Evolutionary conservation across 2,113 vertebrate species (phyloP).

Genomic region (Seriola dumerili): DNA sequence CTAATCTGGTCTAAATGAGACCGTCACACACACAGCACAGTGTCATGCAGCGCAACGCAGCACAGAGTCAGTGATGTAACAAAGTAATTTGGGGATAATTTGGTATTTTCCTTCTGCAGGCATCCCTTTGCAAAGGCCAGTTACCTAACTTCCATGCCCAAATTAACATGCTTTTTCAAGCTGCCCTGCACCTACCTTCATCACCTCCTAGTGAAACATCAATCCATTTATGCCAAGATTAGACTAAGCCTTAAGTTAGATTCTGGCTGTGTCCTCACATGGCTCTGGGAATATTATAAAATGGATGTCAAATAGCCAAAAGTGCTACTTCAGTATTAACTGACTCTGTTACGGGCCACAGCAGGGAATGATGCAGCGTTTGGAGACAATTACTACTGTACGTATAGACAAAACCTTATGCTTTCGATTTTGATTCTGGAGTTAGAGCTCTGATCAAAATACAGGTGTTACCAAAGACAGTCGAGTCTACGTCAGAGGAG

Average conservation of each 20-base stretch:
- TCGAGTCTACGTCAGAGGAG: background rate
- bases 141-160: constrained; percentile 66
- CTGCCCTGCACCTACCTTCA: constrained; percentile 30
- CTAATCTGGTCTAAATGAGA: constrained; percentile 79
- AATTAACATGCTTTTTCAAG: constrained; percentile 50
- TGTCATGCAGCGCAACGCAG: background rate
- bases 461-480: background rate
- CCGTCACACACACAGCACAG: constrained; percentile 31
- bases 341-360: background rate
- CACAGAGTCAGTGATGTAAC: constrained; percentile 63
- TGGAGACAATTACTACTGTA: background rate
- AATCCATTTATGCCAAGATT: constrained; percentile 53
- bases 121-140: constrained; percentile 60
- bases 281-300: constrained; percentile 23
- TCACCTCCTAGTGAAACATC: constrained; percentile 40
- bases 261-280: constrained; percentile 29
- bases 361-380: background rate
- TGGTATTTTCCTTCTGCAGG: constrained; percentile 63
- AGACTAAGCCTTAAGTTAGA: constrained; percentile 40
- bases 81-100: constrained; percentile 71
- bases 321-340: background rate
- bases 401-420: background rate
- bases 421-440: background rate
- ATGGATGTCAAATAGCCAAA: constrained; percentile 18
- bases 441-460: background rate